Conservation (phyloP, 2,797 vertebrate genomes). For the Pipistrellus pipistrellus region DNA sequence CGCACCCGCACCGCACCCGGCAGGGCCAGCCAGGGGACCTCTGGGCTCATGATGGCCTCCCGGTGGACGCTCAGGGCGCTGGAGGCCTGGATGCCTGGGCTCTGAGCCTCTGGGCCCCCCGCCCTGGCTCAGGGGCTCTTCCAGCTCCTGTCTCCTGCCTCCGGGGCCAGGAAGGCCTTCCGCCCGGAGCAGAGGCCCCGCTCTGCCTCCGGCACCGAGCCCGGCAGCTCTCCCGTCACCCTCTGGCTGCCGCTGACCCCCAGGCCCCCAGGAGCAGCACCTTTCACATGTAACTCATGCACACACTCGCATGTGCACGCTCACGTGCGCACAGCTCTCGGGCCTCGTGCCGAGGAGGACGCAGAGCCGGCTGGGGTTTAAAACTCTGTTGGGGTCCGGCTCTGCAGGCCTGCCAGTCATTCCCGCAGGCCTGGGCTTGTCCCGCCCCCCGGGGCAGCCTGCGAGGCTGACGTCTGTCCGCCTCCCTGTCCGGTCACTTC, state of each 20-base stretch:
- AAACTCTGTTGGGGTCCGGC: conserved; percentile 57
- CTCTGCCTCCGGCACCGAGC: not conserved
- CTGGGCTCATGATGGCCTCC: not conserved
- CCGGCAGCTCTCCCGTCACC: not conserved
- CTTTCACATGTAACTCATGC: accelerated
- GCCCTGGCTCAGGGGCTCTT: not conserved
- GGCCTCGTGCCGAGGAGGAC: not conserved
- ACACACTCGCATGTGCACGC: not conserved
- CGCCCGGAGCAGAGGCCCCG: not conserved
- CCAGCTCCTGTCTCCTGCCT: not conserved
- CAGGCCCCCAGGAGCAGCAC: not conserved
- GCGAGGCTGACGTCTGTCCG: not conserved
- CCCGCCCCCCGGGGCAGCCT: not conserved
- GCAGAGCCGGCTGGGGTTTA: not conserved
- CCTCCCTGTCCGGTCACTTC: conserved; percentile 29
- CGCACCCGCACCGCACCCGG: not conserved
- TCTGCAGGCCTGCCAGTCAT: not conserved
- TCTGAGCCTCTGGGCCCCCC: not conserved
- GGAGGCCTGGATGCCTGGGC: not conserved
- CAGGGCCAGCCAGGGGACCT: not conserved
- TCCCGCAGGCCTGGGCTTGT: not conserved
- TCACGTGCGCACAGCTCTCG: accelerated
- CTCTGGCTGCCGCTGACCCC: not conserved
- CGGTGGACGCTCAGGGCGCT: not conserved
- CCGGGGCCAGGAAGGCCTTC: not conserved